Evolutionary conservation across 2,888 invertebrate species (phyloP).

Genomic region (Achlya flavicornis): DNA sequence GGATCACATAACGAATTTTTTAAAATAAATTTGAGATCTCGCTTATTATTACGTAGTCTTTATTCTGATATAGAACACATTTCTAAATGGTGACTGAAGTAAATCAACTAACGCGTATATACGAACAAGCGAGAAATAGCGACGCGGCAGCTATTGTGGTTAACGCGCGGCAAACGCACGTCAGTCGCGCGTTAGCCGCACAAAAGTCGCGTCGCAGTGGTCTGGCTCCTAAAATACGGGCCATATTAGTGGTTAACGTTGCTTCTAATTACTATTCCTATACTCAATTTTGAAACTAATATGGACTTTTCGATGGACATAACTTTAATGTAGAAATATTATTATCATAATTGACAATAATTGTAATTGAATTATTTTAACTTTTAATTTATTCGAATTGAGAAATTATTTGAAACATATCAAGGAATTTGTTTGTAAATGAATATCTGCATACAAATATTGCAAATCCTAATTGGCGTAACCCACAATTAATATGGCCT

Average conservation of each 20-base stretch:
- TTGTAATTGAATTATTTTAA: not conserved
- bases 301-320: not conserved
- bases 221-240: conserved; percentile 52
- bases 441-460: not conserved
- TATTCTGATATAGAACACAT: conserved; percentile 81
- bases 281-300: not conserved
- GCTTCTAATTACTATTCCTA: conserved; percentile 18
- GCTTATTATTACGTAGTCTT: conserved; percentile 84
- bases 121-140: conserved; percentile 74
- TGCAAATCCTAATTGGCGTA: not conserved
- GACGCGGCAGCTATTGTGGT: conserved; percentile 31
- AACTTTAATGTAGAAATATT: not conserved
- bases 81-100: conserved; percentile 79
- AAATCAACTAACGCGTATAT: conserved; percentile 71
- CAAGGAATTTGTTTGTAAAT: not conserved
- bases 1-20: conserved; percentile 79
- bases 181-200: conserved; percentile 13
- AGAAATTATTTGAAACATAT: not conserved
- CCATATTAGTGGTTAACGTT: conserved; percentile 43
- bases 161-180: conserved; percentile 20
- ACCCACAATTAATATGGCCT: conserved; percentile 46
- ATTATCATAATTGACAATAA: conserved; percentile 4
- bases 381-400: not conserved
- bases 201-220: conserved; percentile 27
- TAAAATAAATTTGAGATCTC: conserved; percentile 84